Conservation (phyloP, 2,113 vertebrate genomes). For the Gracilinanus agilis region DNA sequence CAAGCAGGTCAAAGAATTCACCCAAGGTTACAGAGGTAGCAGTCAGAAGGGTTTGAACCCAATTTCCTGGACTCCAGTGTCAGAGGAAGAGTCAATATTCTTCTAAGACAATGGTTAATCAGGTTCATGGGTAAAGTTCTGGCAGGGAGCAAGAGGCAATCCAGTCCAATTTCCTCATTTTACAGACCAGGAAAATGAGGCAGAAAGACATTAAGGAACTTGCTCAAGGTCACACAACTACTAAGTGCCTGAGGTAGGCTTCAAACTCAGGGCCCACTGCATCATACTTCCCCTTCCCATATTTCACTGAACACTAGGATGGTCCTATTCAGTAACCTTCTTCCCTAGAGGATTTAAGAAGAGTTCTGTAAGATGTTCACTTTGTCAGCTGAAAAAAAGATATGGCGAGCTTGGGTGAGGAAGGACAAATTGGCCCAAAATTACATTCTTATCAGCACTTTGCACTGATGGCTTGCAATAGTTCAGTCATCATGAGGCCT, state of each 20-base stretch:
- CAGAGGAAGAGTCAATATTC: neutral
- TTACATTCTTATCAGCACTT: neutral
- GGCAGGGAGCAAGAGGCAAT: neutral
- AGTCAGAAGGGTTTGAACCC: neutral
- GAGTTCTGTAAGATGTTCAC: neutral
- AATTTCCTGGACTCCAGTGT: neutral
- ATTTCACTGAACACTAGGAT: neutral
- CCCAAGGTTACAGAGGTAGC: neutral
- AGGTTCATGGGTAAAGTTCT: neutral
- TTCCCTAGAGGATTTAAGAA: neutral
- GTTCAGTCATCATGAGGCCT: neutral
- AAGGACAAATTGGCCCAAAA: neutral
- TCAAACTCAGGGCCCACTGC: neutral
- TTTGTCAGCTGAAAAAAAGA: neutral
- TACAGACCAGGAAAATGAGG: neutral
- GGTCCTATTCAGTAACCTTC: neutral
- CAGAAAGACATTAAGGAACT: neutral
- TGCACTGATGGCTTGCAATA: neutral
- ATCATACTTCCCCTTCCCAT: neutral
- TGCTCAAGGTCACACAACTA: neutral
- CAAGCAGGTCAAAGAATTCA: neutral
- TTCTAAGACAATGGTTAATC: neutral
- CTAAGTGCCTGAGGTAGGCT: neutral
- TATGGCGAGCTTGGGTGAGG: neutral
- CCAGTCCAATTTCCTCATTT: neutral